phyloP scores from a whole-genome alignment of 1,140 invertebrate genomes.

The Musca domestica region DNA sequence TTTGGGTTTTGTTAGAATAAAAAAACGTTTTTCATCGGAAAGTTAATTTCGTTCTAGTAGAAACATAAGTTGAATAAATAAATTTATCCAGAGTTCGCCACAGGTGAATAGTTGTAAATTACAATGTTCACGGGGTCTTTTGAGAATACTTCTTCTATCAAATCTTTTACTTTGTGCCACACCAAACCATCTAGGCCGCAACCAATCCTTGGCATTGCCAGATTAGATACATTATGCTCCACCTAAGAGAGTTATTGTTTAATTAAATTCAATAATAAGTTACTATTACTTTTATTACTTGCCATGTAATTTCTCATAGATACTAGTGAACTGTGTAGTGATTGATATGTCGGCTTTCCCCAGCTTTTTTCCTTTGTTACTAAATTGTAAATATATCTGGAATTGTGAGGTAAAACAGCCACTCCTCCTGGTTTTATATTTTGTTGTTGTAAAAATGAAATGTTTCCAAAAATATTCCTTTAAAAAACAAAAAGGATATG shows the following conservation, averaged over 20 bases:
- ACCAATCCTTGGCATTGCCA: slow-evolving; percentile 64
- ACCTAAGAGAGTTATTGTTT: slow-evolving; percentile 30
- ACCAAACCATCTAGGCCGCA: slow-evolving; percentile 63
- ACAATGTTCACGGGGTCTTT: slow-evolving; percentile 52
- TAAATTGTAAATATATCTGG: slow-evolving; percentile 60
- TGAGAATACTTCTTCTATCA: slow-evolving; percentile 57
- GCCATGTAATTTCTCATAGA: slow-evolving; percentile 54
- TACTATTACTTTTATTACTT: slow-evolving; percentile 15
- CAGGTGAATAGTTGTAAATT: slow-evolving; percentile 54
- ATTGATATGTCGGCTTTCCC: slow-evolving; percentile 55
- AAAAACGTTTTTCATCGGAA: background rate
- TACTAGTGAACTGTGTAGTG: slow-evolving; percentile 48
- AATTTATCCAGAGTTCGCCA: background rate
- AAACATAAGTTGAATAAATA: background rate
- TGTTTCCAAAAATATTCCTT: slow-evolving; percentile 49
- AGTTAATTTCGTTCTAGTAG: too few relatives aligned
- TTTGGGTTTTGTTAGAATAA: too few relatives aligned
- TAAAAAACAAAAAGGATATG: background rate
- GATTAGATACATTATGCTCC: slow-evolving; percentile 52
- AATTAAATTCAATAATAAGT: background rate
- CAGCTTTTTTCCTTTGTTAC: slow-evolving; percentile 55
- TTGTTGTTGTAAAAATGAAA: slow-evolving; percentile 45
- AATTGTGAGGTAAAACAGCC: slow-evolving; percentile 54
- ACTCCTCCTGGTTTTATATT: slow-evolving; percentile 57
- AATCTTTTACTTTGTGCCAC: slow-evolving; percentile 59